Base-by-base conservation (phyloP, 1,140 invertebrate species). In the Sminthurinus signatus region DNA sequence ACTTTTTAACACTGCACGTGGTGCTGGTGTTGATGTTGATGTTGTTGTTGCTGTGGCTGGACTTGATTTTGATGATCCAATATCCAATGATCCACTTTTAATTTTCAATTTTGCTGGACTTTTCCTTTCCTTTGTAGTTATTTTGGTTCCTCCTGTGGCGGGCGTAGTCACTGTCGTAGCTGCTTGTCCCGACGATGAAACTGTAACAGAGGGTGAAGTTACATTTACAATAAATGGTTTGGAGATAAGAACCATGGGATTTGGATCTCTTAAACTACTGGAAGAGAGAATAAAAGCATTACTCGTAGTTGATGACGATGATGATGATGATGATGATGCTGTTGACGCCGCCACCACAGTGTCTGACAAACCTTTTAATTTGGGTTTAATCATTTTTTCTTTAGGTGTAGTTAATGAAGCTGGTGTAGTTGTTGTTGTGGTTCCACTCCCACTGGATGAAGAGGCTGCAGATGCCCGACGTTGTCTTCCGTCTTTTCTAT, bases 101-200 rank as follows among this genome's bases (percentile, higher is more conserved):
- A 56, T 56, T 27, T 56, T 56, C 14, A 56, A 25, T 56, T 42
- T 56, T 5, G 54, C 28, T 5, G 54, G 54, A 56, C 54, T 56
- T 28, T 56, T 56, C 54, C 19, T 56, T 5, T 56, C 31, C 31
- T 56, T 42, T 19, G n/a, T n/a, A n/a, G n/a, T n/a, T n/a, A 10
- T 42, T 10, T 42, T 10, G 39, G 39, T 12, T 10, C 39, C 10
- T 23, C 10, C 19, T 23, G 46, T 50, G 8, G 14, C 19, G 5
- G 46, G 5, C 46, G 14, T 50, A 8, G 23, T 50, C 46, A 12
- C 19, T 50, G 46, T 50, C 46, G 14, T 50, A 17, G 46, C 8
- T n/a, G n/a, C n/a, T n/a, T n/a, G n/a, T n/a, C n/a, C n/a, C n/a
- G n/a, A n/a, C n/a, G 39, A n/a, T n/a, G n/a, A n/a, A n/a, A n/a